A percentile compares a stretch with the other conserved stretches of the same genome.
These are phyloP conservation scores for Sarcophaga rosellei DNA, from an alignment of 2,888 invertebrate species.

Conservation along the genomic window DNA sequence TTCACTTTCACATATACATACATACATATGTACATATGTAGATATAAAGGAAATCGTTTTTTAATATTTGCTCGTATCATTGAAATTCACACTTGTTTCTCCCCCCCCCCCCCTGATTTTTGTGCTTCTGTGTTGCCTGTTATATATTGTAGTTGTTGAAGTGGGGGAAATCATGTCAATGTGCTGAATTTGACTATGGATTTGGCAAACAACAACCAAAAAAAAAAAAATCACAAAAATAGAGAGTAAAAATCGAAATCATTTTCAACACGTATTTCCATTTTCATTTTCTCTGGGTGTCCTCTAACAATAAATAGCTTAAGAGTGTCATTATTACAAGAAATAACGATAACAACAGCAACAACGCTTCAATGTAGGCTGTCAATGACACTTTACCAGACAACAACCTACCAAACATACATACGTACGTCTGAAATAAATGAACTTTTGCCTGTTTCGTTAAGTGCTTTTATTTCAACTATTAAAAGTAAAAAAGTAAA, in stretches of 20 bases:
- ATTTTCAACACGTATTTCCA: not conserved
- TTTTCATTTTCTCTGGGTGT: not conserved
- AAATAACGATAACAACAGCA: not conserved
- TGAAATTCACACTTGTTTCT: not conserved
- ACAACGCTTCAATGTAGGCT: not conserved
- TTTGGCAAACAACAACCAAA: not conserved
- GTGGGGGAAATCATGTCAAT: conserved; percentile 16
- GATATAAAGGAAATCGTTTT: not conserved
- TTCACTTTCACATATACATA: not conserved
- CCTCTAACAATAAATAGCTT: conserved; percentile 4
- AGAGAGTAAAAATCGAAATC: not conserved
- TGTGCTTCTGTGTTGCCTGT: not conserved
- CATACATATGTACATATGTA: not conserved
- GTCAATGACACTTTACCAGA: not conserved
- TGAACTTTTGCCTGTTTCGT: not conserved
- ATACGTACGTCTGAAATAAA: conserved; percentile 1
- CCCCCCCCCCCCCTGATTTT: not conserved
- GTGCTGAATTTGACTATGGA: conserved; percentile 21
- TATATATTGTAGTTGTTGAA: not conserved
- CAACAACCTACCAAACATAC: not conserved
- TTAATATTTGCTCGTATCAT: not conserved
- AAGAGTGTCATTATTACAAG: conserved; percentile 5
- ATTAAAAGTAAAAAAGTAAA: not conserved
- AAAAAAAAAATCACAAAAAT: too few relatives aligned
- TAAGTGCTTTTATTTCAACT: not conserved